Evolutionary conservation across 2,888 invertebrate genomes (phyloP).

Genomic region (Vannuccia rotundouncinata): DNA sequence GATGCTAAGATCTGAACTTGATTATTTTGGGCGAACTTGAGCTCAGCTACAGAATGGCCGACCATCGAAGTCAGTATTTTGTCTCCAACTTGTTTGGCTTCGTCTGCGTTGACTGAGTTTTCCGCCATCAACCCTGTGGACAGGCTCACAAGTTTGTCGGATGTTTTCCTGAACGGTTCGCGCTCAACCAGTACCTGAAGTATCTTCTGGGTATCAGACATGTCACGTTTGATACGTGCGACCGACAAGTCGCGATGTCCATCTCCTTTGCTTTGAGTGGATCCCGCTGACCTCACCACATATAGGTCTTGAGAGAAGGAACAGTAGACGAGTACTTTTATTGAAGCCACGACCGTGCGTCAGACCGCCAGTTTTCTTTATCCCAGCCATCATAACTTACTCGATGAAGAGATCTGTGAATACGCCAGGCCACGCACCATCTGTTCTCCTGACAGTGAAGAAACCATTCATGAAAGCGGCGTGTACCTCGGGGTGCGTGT

Average conservation of each 20-base stretch:
- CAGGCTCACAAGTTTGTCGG: neutral
- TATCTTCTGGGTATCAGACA: neutral
- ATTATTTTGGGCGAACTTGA: neutral
- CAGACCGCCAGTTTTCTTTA: neutral
- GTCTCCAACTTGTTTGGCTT: neutral
- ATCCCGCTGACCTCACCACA: neutral
- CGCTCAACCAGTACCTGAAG: neutral
- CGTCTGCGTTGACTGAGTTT: neutral
- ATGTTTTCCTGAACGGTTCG: neutral
- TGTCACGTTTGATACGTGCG: neutral
- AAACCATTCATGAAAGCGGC: neutral
- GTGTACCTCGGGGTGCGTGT: neutral
- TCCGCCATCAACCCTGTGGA: neutral
- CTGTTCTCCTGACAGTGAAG: neutral
- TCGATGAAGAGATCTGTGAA: neutral
- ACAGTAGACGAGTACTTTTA: neutral
- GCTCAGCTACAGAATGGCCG: neutral
- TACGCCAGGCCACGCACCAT: neutral
- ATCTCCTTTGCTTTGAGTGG: neutral
- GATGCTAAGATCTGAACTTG: neutral
- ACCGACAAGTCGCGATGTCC: neutral
- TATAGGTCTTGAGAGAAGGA: neutral
- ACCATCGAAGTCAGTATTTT: neutral
- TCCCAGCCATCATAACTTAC: neutral
- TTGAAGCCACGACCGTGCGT: neutral